These are phyloP conservation scores for Caenorhabditis latens DNA, from an alignment of 1,140 invertebrate genomes.

Conservation along the genomic window DNA sequence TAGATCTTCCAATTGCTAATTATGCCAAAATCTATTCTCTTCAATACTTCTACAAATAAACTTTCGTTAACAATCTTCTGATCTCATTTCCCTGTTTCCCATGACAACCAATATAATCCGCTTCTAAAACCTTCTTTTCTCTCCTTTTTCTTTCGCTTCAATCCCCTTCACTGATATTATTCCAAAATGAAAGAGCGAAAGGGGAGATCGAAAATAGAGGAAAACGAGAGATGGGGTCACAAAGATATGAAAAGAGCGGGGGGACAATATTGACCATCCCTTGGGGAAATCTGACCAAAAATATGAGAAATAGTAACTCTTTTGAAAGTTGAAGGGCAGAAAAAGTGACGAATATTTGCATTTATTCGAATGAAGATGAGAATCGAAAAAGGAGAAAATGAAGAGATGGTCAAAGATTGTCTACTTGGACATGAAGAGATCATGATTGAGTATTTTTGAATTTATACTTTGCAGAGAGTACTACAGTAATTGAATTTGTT, in stretches of 20 bases:
- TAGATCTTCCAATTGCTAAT: too few relatives aligned
- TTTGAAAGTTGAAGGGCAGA: not conserved
- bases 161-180: slow-evolving; percentile 10
- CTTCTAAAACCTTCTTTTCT: not conserved
- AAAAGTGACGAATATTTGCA: slow-evolving; percentile 33
- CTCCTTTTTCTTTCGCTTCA: not conserved
- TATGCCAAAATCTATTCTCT: too few relatives aligned
- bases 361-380: not conserved
- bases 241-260: slow-evolving; percentile 23
- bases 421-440: not conserved
- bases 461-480: too few relatives aligned
- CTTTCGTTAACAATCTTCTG: not conserved
- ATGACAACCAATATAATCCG: too few relatives aligned
- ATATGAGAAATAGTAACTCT: slow-evolving; percentile 27
- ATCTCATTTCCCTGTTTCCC: not conserved
- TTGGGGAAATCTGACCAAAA: slow-evolving; percentile 48
- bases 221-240: slow-evolving; percentile 10
- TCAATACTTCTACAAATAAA: not conserved
- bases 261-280: slow-evolving; percentile 34
- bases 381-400: not conserved
- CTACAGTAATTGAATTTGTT: too few relatives aligned
- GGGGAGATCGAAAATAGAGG: not conserved
- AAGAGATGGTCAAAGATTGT: not conserved
- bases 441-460: too few relatives aligned
- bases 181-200: not conserved